Evolutionary conservation across 1,140 invertebrate genomes (phyloP).

Genomic region (Platyura marginata): DNA sequence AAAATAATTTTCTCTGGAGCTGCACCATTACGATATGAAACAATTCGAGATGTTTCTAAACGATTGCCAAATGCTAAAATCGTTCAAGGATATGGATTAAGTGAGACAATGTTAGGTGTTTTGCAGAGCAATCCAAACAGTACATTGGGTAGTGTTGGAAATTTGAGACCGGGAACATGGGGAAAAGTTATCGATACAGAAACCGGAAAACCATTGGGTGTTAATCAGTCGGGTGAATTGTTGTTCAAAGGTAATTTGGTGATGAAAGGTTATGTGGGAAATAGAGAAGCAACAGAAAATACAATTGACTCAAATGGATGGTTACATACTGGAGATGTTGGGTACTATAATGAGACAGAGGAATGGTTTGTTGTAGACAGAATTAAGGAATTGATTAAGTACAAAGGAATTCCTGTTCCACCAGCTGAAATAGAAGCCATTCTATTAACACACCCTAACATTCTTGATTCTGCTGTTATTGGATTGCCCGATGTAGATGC

Average conservation of each 20-base stretch:
- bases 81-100: slow-evolving; percentile 48
- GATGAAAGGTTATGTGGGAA: slow-evolving; percentile 46
- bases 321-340: slow-evolving; percentile 67
- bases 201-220: slow-evolving; percentile 35
- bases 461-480: slow-evolving; percentile 57
- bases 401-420: slow-evolving; percentile 52
- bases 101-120: slow-evolving; percentile 35
- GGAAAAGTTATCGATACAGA: slow-evolving; percentile 42
- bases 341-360: slow-evolving; percentile 47
- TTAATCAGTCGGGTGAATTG: slow-evolving; percentile 43
- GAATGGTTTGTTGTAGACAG: slow-evolving; percentile 57
- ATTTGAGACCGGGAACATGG: slow-evolving; percentile 34
- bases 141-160: slow-evolving; percentile 38
- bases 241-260: slow-evolving; percentile 44
- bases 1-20: slow-evolving; percentile 37
- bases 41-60: slow-evolving; percentile 20
- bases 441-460: slow-evolving; percentile 41
- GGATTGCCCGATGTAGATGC: slow-evolving; percentile 42
- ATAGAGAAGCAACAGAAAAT: slow-evolving; percentile 38
- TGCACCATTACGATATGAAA: slow-evolving; percentile 24
- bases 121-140: slow-evolving; percentile 22
- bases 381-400: slow-evolving; percentile 65
- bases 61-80: slow-evolving; percentile 27
- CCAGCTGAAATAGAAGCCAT: slow-evolving; percentile 64
- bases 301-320: slow-evolving; percentile 51